phyloP scores from a whole-genome alignment of 1,140 invertebrate genomes.

The Triops cancriformis region DNA sequence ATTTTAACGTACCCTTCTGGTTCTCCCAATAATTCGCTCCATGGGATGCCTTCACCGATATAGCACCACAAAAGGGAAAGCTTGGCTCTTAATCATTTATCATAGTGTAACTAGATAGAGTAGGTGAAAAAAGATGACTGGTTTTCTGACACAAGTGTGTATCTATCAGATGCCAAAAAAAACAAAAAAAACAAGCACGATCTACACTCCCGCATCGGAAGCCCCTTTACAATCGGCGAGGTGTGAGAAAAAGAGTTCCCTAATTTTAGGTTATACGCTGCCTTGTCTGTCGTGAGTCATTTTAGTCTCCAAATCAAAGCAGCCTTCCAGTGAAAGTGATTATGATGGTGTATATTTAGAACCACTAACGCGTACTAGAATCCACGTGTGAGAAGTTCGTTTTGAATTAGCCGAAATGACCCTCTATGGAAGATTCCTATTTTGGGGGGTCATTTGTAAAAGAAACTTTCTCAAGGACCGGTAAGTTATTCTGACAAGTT shows the following conservation, averaged over 20 bases:
- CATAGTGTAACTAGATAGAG: not conserved
- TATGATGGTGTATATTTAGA: not conserved
- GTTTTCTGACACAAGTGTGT: not conserved
- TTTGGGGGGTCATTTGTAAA: not conserved
- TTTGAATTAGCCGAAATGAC: not conserved
- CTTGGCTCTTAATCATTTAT: not conserved
- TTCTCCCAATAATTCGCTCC: not conserved
- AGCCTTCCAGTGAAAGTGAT: not conserved
- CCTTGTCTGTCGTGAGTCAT: not conserved
- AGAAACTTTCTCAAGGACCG: not conserved
- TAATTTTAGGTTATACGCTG: not conserved
- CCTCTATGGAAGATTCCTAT: not conserved
- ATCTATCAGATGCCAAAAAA: not conserved
- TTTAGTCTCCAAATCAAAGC: not conserved
- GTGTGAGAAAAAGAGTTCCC: not conserved
- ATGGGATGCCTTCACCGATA: not conserved
- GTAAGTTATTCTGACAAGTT: not conserved
- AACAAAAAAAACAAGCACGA: not conserved
- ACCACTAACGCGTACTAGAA: no score
- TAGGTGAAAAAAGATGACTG: not conserved
- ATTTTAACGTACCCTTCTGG: not conserved
- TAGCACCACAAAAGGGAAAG: slow-evolving; percentile 13
- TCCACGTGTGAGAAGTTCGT: not conserved
- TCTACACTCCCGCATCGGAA: not conserved
- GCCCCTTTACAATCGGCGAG: not conserved